Evolutionary conservation across 2,888 invertebrate genomes (phyloP), one percentile per base, ranked within the genome.

Genomic region (Drosophila macrospina): DNA sequence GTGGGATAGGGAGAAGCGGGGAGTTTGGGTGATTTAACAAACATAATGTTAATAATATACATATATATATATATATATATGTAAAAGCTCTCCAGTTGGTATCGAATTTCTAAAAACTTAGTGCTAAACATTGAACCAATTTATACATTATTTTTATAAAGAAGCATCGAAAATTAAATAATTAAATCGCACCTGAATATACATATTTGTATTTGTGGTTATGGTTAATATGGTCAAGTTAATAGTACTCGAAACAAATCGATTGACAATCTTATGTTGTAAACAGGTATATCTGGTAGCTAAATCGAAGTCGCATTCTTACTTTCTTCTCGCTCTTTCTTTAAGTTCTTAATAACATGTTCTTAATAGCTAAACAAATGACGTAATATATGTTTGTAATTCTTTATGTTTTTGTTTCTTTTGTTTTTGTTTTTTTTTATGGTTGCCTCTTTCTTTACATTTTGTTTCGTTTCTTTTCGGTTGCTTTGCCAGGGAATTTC

Each of bases 271-370:
- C 76, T 69, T 89, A 87, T 81, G 62, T 74, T 67, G 65, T 89
- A 89, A 85, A 78, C 91, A 91, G 91, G 92, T 91, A 91, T 90
- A 91, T 89, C 91, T 88, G 90, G 92, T 91, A 91, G 91, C 91
- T 88, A 78, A 62, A 65, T 66, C 62, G 66, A 68, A 74, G 57
- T 56, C 65, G 60, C 41, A 72, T 57, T 72, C 37, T 5, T 41
- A 4, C 11, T 30, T 45, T 71, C 37, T 42, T 48, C 11, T 51
- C 20, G 70, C 62, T 67, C 54, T 45, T 67, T 34, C 54, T 24
- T 16, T 26, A 45, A 50, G 16, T 50, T 51, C 63, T 72, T 80
- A 78, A 82, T 51, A 75, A 66, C 47, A 50, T 54, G 39, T 64
- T 51, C 68, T 78, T 86, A 74, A 45, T 8, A 51, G 36, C 76